A percentile compares a stretch with the other conserved stretches of the same genome.
Conservation (phyloP, 2,888 invertebrate genomes). For the Empis stercorea region DNA sequence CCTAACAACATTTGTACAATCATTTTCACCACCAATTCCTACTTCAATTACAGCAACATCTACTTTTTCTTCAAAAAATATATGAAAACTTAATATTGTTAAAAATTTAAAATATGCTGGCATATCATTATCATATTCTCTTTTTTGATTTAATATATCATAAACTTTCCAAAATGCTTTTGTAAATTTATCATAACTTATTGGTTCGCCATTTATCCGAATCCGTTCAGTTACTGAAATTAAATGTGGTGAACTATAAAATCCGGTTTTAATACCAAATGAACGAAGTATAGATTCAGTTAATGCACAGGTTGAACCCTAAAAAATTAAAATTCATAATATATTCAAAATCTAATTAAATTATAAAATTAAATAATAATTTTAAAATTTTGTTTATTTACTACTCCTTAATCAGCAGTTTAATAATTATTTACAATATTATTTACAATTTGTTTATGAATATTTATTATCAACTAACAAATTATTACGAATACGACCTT, state of each 20-base stretch:
- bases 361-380: too few relatives aligned
- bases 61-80: constrained; percentile 72
- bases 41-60: constrained; percentile 94
- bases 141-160: constrained; percentile 41
- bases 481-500: too few relatives aligned
- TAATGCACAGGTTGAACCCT: constrained; percentile 87
- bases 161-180: constrained; percentile 74
- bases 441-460: too few relatives aligned
- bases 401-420: too few relatives aligned
- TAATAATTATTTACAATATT: too few relatives aligned
- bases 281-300: constrained; percentile 76
- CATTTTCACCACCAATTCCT: constrained; percentile 90
- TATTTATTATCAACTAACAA: too few relatives aligned
- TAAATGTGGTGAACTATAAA: constrained; percentile 93
- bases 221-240: constrained; percentile 88
- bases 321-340: constrained; percentile 9
- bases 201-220: constrained; percentile 68
- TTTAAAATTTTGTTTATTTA: too few relatives aligned
- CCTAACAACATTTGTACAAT: constrained; percentile 87
- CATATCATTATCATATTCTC: constrained; percentile 55
- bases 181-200: constrained; percentile 61
- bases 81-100: constrained; percentile 78
- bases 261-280: constrained; percentile 79
- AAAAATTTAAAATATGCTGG: constrained; percentile 92
- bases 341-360: too few relatives aligned